Evolutionary conservation across 2,113 vertebrate genomes (phyloP), one percentile per base, ranked within the genome.

Genomic region (Gallinago paraguaiae): DNA sequence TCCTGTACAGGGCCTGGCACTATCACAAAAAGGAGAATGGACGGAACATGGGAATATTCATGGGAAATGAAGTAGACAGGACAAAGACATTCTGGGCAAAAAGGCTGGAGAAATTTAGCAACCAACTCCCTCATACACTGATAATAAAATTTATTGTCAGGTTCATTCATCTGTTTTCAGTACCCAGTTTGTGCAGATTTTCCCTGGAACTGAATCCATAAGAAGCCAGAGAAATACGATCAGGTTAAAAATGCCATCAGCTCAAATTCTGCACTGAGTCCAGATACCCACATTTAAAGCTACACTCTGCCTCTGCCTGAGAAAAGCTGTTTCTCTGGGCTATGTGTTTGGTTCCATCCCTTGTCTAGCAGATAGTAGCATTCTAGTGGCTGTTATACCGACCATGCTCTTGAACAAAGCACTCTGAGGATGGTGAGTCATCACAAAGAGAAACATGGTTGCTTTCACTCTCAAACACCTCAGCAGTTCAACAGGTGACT

Each of bases 101-200:
- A 65, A 65, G 31, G 5, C 6, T 65, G 45, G 31, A 53, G 11
- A 17, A 65, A 1, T 8, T 54, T 43, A 10, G 31, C 18, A 67
- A 37, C 5, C 5, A 54, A 14, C 6, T 72, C 13, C 30, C 11
- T 11, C 30, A 37, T 11, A 37, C 0, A 0, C 11, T 43, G 7
- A 25, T 41, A 80, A 43, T 24, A n/a, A 30, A 57, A 4, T 30
- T 48, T 30, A 37, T 67, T 91, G 15, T 88, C 33, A 57, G 23
- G 19, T 79, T 79, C 56, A 57, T 79, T 82, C 51, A 43, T 53
- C 51, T 75, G 12, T 37, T 93, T 86, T 88, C 70, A 77, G n/a
- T 61, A 37, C 9, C 30, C 18, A 50, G 17, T 77, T 90, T 74
- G 50, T 35, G 14, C 10, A 78, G 61, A 43, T 56, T 64, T 78